Percentiles rank a stretch among this genome's conserved stretches.
Evolutionary conservation across 2,113 vertebrate genomes (phyloP).

Genomic region (Triplophysa siluroides): DNA sequence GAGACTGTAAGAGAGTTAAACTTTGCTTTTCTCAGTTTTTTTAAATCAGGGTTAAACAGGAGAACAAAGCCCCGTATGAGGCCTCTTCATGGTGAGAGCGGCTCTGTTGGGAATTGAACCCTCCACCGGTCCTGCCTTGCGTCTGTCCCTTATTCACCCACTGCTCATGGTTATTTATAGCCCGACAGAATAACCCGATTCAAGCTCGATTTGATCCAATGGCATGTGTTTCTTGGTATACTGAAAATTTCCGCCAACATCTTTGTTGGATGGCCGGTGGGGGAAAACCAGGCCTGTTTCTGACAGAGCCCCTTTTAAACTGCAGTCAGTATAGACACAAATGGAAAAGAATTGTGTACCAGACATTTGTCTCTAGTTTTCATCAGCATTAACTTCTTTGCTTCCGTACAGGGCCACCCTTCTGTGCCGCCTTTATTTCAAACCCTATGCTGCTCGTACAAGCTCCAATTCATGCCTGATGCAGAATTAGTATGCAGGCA

Average conservation of each 20-base stretch:
- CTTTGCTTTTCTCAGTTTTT: constrained; percentile 48
- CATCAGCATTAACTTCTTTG: constrained; percentile 51
- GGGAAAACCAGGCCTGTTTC: constrained; percentile 15
- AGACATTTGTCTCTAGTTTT: constrained; percentile 49
- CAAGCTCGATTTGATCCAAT: constrained; percentile 50
- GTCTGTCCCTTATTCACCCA: constrained; percentile 39
- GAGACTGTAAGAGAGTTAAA: background rate
- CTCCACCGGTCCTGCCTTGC: background rate
- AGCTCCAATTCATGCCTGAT: constrained; percentile 58
- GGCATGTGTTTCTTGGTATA: constrained; percentile 53
- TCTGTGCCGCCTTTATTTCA: constrained; percentile 34
- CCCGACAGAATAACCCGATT: constrained; percentile 39
- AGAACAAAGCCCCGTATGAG: constrained; percentile 37
- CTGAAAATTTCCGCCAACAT: constrained; percentile 31
- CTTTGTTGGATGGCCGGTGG: constrained; percentile 39
- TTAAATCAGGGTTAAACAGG: constrained; percentile 30
- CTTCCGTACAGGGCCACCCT: background rate
- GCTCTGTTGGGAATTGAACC: background rate
- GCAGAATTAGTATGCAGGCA: constrained; percentile 72
- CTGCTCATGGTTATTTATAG: constrained; percentile 51
- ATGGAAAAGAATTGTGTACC: too few species aligned
- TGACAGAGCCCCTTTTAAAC: background rate
- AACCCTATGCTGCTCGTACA: constrained; percentile 50
- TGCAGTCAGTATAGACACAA: background rate
- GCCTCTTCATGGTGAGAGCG: background rate